Evolutionary conservation across 1,140 invertebrate genomes (phyloP).

Genomic region (Drosophila ananassae): DNA sequence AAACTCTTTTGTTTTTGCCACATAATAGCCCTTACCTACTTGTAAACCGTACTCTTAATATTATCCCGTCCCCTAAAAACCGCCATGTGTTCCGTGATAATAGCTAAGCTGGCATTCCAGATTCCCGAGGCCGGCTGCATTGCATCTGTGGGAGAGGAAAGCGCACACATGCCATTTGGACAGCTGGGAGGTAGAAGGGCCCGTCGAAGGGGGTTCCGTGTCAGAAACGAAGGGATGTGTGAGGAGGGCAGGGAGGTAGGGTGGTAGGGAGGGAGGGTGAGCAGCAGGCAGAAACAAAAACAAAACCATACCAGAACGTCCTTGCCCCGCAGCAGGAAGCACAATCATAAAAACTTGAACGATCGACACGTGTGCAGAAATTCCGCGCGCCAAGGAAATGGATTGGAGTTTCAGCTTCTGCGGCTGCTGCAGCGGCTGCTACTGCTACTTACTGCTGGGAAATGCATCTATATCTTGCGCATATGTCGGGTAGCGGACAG

Average conservation of each 20-base stretch:
- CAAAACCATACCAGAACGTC: slow-evolving; percentile 43
- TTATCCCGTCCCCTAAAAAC: neutral
- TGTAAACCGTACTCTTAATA: neutral
- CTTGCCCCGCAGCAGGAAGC: slow-evolving; percentile 76
- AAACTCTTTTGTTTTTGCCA: slow-evolving; percentile 1
- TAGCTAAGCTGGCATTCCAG: slow-evolving; percentile 30
- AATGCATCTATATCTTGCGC: slow-evolving; percentile 22
- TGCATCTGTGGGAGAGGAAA: slow-evolving; percentile 55
- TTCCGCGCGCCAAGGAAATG: slow-evolving; percentile 56
- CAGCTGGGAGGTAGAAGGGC: slow-evolving; percentile 41
- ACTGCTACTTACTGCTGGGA: neutral
- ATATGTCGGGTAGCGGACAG: slow-evolving; percentile 21
- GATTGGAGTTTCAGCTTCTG: neutral
- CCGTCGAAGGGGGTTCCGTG: slow-evolving; percentile 27
- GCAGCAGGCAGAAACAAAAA: slow-evolving; percentile 43
- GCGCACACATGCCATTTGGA: slow-evolving; percentile 58
- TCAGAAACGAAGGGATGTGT: slow-evolving; percentile 2
- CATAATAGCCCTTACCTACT: slow-evolving; percentile 1
- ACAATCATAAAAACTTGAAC: slow-evolving; percentile 78
- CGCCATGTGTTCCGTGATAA: slow-evolving; percentile 17
- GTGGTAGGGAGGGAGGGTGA: slow-evolving; percentile 40
- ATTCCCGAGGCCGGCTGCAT: slow-evolving; percentile 52
- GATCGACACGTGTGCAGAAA: slow-evolving; percentile 75
- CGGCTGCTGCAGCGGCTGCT: neutral
- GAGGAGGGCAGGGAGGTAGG: slow-evolving; percentile 5